These are phyloP conservation scores for Aptenodytes patagonicus DNA, from an alignment of 2,113 vertebrate species.

Conservation along the genomic window DNA sequence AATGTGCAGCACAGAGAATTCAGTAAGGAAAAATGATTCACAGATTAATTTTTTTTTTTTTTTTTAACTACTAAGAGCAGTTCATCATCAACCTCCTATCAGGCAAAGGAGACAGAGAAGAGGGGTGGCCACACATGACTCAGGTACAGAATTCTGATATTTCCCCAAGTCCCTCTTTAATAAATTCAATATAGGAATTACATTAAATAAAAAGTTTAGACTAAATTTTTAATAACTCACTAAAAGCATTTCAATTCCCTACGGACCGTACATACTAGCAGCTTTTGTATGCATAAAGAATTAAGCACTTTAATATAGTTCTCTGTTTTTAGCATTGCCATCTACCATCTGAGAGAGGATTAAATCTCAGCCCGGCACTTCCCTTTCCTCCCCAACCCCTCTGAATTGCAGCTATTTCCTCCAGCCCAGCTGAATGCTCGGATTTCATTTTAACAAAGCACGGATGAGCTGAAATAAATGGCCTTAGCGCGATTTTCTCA, in stretches of 20 bases:
- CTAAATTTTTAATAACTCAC: slow-evolving; percentile 67
- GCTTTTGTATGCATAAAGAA: not conserved
- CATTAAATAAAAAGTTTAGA: slow-evolving; percentile 63
- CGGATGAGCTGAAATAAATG: not conserved
- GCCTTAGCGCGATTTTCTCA: not conserved
- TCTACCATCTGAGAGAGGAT: not conserved
- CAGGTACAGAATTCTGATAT: not conserved
- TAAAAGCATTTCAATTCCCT: slow-evolving; percentile 48
- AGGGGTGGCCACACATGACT: not conserved
- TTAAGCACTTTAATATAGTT: not conserved
- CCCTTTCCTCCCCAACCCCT: not conserved
- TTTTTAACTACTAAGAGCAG: not conserved
- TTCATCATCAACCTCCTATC: not conserved
- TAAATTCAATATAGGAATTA: slow-evolving; percentile 44
- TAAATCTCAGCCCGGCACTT: not conserved
- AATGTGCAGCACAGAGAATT: not conserved
- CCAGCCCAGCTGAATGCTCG: not conserved
- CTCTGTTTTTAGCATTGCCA: not conserved
- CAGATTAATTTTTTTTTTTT: not conserved
- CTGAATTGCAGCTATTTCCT: not conserved
- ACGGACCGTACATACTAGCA: not conserved
- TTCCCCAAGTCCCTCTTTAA: slow-evolving; percentile 52
- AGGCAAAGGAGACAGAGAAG: not conserved
- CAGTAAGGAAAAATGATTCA: not conserved
- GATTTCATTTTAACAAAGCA: not conserved